phyloP scores from a whole-genome alignment of 2,888 invertebrate species.

The Drosophila tanythrix region DNA sequence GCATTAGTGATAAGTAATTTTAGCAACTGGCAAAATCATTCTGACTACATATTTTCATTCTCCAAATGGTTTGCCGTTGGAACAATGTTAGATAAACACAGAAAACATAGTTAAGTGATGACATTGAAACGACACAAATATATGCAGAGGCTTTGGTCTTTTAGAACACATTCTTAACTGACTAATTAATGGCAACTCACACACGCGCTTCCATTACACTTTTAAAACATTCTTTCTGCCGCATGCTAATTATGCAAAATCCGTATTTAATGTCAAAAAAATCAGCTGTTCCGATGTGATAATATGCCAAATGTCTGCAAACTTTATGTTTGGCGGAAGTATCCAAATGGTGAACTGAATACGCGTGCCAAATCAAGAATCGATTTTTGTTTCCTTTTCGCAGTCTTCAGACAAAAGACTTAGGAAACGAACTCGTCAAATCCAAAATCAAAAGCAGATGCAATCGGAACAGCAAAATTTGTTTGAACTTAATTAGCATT shows the following conservation, averaged over 20 bases:
- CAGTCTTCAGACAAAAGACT: conserved; percentile 69
- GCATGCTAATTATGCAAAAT: not conserved
- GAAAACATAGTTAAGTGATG: conserved; percentile 20
- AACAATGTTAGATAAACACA: conserved; percentile 24
- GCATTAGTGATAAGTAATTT: conserved; percentile 15
- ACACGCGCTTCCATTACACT: not conserved
- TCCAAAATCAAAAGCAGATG: conserved; percentile 23
- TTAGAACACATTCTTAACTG: not conserved
- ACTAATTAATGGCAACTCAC: not conserved
- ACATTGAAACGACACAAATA: conserved; percentile 38
- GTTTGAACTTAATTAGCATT: not conserved
- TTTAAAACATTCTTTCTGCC: not conserved
- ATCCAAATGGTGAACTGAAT: conserved; percentile 24
- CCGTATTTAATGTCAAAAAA: not conserved
- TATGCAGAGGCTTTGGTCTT: not conserved
- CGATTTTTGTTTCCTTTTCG: conserved; percentile 61
- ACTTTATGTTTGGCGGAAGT: conserved; percentile 56
- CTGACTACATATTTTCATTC: not conserved
- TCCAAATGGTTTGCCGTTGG: conserved; percentile 24
- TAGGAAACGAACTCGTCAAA: conserved; percentile 66
- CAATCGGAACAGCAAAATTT: conserved; percentile 3
- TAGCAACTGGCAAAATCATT: not conserved
- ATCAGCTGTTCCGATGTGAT: not conserved
- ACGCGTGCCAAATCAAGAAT: conserved; percentile 70
- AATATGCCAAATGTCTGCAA: not conserved